Percentiles rank a stretch among this genome's conserved stretches.
Evolutionary conservation across 2,797 vertebrate species (phyloP).

Genomic region (Fratercula arctica): DNA sequence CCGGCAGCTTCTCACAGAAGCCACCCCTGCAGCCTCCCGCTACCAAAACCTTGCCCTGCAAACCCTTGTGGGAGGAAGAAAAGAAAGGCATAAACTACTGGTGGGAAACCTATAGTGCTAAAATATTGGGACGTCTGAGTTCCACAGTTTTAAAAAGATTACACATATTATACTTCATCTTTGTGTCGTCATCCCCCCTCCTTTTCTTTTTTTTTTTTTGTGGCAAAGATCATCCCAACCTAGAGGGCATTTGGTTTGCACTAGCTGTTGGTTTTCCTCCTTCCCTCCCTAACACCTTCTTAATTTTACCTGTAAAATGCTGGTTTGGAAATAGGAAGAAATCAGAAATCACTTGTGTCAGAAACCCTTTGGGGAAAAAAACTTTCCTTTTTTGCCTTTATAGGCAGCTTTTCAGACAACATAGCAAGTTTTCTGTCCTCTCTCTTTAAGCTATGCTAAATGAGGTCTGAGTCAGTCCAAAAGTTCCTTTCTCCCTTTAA

Average conservation of each 20-base stretch:
- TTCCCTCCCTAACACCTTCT: not conserved
- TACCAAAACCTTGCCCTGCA: not conserved
- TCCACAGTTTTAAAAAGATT: not conserved
- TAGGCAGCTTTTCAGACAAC: not conserved
- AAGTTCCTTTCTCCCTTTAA: not conserved
- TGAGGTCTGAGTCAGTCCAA: not conserved
- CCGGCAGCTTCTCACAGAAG: not conserved
- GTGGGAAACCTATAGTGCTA: not conserved
- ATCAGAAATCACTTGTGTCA: not conserved
- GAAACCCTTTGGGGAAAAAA: not conserved
- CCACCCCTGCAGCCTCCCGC: not conserved
- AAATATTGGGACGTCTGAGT: not conserved
- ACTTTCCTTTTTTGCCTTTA: not conserved
- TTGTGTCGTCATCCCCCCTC: not conserved
- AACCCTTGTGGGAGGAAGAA: not conserved
- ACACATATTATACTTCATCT: not conserved
- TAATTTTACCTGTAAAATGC: not conserved
- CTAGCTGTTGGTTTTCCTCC: not conserved
- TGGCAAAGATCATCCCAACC: not conserved
- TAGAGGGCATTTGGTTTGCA: not conserved
- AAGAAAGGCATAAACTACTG: not conserved
- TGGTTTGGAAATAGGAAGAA: not conserved
- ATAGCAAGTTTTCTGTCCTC: not conserved
- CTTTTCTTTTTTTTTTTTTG: not conserved
- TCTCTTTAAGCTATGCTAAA: not conserved